Percentiles rank a stretch among this genome's conserved stretches.
Conservation (phyloP, 1,140 invertebrate genomes). For the Lamellibrachia luymesi region DNA sequence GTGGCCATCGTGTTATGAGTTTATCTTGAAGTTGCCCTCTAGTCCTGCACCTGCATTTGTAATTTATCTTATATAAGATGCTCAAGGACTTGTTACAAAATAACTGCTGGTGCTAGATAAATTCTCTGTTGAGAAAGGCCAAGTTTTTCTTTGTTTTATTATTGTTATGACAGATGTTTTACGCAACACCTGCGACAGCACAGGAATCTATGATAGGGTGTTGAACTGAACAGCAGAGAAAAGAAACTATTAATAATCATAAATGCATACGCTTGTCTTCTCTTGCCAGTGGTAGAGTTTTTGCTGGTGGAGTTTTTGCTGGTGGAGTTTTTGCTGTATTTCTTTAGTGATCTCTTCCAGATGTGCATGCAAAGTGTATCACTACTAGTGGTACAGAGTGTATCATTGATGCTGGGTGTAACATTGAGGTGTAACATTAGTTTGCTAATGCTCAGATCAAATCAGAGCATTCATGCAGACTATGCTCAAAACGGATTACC, state of each 20-base stretch:
- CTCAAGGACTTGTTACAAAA: background rate
- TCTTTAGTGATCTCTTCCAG: background rate
- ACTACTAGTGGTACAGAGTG: background rate
- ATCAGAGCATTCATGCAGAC: background rate
- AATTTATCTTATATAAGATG: background rate
- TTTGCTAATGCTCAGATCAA: background rate
- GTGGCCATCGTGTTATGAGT: no score
- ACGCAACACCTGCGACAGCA: background rate
- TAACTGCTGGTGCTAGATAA: background rate
- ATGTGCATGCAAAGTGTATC: background rate
- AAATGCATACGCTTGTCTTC: background rate
- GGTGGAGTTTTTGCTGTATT: background rate
- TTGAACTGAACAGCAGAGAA: background rate
- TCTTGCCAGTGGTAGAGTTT: background rate
- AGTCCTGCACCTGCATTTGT: background rate
- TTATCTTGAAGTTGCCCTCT: background rate
- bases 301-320: background rate
- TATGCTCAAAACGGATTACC: background rate
- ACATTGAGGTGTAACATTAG: background rate
- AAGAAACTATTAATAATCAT: background rate
- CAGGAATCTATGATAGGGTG: background rate
- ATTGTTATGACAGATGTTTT: background rate
- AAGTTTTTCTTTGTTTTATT: background rate
- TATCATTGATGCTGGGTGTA: background rate
- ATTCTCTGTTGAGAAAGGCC: background rate